A percentile compares a stretch with the other conserved stretches of the same genome.
Evolutionary conservation across 1,140 invertebrate genomes (phyloP).

Genomic region (Battus philenor): DNA sequence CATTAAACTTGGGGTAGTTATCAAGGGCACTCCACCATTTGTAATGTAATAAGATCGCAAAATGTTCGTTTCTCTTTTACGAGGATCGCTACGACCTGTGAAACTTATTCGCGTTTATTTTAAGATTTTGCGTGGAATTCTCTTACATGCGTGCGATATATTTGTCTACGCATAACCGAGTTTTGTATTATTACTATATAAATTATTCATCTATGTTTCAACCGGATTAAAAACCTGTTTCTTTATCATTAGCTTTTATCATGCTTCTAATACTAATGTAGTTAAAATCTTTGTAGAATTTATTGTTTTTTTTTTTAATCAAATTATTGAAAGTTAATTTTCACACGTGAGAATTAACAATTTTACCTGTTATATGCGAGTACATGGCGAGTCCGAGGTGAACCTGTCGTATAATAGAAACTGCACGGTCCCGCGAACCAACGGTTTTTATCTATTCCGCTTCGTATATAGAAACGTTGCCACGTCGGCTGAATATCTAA

Average conservation of each 20-base stretch:
- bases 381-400: slow-evolving; percentile 18
- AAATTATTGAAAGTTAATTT: too few relatives aligned
- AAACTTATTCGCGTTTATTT: neutral
- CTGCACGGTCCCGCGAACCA: slow-evolving; percentile 21
- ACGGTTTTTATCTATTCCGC: slow-evolving; percentile 34
- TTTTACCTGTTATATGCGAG: too few relatives aligned
- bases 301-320: too few relatives aligned
- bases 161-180: neutral
- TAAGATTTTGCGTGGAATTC: slow-evolving; percentile 21
- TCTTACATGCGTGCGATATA: slow-evolving; percentile 19
- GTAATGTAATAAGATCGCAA: slow-evolving; percentile 70
- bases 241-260: too few relatives aligned
- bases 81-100: slow-evolving; percentile 38
- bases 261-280: too few relatives aligned
- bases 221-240: too few relatives aligned
- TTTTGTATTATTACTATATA: neutral
- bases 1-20: slow-evolving; percentile 60
- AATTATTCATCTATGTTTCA: too few relatives aligned
- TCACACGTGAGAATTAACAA: too few relatives aligned
- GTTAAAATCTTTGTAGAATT: too few relatives aligned
- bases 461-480: slow-evolving; percentile 22
- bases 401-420: slow-evolving; percentile 41
- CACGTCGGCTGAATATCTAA: slow-evolving; percentile 31
- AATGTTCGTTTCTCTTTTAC: slow-evolving; percentile 50
- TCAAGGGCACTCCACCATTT: slow-evolving; percentile 66